Conservation (phyloP, 1,140 invertebrate species). For the Trypoxylus dichotomus region DNA sequence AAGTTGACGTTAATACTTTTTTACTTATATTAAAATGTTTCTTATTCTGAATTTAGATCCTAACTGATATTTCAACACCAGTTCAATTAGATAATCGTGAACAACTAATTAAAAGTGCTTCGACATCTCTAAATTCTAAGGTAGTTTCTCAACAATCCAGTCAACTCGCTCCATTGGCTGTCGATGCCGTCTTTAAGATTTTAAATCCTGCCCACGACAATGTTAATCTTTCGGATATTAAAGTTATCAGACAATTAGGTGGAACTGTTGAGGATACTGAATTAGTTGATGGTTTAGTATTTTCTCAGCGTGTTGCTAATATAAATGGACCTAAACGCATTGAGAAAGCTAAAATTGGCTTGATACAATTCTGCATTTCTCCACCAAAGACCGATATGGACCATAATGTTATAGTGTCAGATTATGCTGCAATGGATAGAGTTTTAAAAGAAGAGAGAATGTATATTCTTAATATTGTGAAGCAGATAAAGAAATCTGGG, state of each 20-base stretch:
- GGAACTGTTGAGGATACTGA: conserved; percentile 98
- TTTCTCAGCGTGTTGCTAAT: conserved; percentile 87
- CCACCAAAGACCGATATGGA: conserved; percentile 99
- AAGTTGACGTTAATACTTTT: conserved; percentile 35
- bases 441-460: conserved; percentile 97
- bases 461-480: conserved; percentile 98
- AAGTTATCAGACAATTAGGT: conserved; percentile 94
- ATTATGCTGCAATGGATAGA: conserved; percentile 99
- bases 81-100: conserved; percentile 87
- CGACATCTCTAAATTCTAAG: conserved; percentile 98
- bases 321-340: conserved; percentile 89
- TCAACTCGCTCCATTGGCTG: conserved; percentile 93
- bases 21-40: conserved; percentile 28
- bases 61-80: conserved; percentile 83
- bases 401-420: conserved; percentile 95
- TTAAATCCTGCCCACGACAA: conserved; percentile 60
- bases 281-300: conserved; percentile 92
- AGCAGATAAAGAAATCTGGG: conserved; percentile 97
- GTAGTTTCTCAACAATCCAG: conserved; percentile 98
- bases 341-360: conserved; percentile 98
- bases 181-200: conserved; percentile 93
- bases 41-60: conserved; percentile 60
- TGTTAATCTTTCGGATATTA: conserved; percentile 82
- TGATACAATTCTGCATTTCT: conserved; percentile 99
- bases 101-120: conserved; percentile 89